phyloP scores from a whole-genome alignment of 2,113 vertebrate genomes.

The Pipa parva region DNA sequence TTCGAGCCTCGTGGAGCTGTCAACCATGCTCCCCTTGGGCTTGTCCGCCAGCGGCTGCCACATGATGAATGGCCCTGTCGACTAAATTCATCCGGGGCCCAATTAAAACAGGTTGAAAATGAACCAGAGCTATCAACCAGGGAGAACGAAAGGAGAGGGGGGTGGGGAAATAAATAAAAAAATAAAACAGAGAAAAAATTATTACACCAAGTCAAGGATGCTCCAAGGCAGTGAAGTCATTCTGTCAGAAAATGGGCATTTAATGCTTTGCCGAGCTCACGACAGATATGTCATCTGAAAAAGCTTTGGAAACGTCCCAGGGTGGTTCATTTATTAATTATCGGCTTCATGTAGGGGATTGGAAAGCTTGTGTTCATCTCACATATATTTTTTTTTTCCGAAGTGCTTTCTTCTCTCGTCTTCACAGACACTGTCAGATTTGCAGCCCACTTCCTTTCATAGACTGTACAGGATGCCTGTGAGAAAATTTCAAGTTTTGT shows the following conservation, averaged over 20 bases:
- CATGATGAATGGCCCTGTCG: conserved; percentile 99
- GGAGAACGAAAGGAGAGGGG: conserved; percentile 52
- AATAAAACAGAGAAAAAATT: conserved; percentile 57
- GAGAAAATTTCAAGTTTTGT: conserved; percentile 34
- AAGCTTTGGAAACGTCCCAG: conserved; percentile 70
- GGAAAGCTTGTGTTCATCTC: conserved; percentile 44
- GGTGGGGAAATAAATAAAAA: conserved; percentile 49
- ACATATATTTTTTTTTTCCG: conserved; percentile 4
- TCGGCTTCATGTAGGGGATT: conserved; percentile 58
- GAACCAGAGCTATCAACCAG: conserved; percentile 78
- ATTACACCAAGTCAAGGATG: conserved; percentile 66
- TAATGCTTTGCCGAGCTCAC: conserved; percentile 84
- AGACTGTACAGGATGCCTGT: conserved; percentile 36
- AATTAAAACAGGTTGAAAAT: conserved; percentile 93
- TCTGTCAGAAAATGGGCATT: conserved; percentile 89
- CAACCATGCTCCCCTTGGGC: conserved; percentile 83
- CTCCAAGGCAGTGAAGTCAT: conserved; percentile 68
- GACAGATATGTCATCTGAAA: conserved; percentile 84
- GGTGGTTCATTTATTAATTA: conserved; percentile 85
- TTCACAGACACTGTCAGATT: conserved; percentile 52
- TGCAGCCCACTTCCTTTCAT: conserved; percentile 51
- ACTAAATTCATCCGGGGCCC: conserved; percentile 96
- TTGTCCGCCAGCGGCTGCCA: conserved; percentile 87
- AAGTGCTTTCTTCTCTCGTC: conserved; percentile 37
- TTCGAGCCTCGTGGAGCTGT: conserved; percentile 77